A percentile compares a stretch with the other conserved stretches of the same genome.
phyloP scores from a whole-genome alignment of 2,113 vertebrate genomes.

The Grus americana region DNA sequence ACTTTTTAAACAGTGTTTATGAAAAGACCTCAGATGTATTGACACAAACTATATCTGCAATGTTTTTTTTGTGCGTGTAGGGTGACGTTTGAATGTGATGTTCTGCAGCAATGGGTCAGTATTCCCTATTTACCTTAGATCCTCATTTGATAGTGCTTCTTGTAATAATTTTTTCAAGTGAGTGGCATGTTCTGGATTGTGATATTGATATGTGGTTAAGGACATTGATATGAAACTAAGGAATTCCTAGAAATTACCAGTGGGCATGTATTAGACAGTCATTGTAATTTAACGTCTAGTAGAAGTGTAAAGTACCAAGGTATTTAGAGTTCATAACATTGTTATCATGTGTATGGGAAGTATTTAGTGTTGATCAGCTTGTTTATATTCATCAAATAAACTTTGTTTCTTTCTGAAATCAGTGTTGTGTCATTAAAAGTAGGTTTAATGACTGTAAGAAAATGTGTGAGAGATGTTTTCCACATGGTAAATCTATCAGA shows the following conservation, averaged over 20 bases:
- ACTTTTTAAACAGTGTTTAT: slow-evolving; percentile 81
- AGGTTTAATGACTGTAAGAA: slow-evolving; percentile 52
- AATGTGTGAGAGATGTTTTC: slow-evolving; percentile 66
- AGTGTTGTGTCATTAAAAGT: slow-evolving; percentile 53
- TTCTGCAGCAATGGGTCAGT: slow-evolving; percentile 78
- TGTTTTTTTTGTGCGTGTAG: slow-evolving; percentile 75
- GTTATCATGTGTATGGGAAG: slow-evolving; percentile 83
- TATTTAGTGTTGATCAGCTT: slow-evolving; percentile 86
- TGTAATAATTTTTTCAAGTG: slow-evolving; percentile 85
- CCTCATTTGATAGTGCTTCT: slow-evolving; percentile 81
- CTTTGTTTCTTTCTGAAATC: slow-evolving; percentile 85
- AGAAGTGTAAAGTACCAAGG: slow-evolving; percentile 78
- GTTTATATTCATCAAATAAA: slow-evolving; percentile 95
- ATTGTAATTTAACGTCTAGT: slow-evolving; percentile 81
- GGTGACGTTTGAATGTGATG: slow-evolving; percentile 81
- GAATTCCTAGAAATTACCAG: slow-evolving; percentile 80
- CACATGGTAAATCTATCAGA: slow-evolving; percentile 67
- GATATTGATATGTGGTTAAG: slow-evolving; percentile 83
- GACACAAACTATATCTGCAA: slow-evolving; percentile 73
- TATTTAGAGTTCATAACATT: slow-evolving; percentile 81
- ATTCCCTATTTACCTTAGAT: slow-evolving; percentile 72
- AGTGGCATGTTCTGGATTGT: slow-evolving; percentile 88
- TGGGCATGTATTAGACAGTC: slow-evolving; percentile 86
- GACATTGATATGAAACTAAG: slow-evolving; percentile 83
- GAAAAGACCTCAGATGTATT: slow-evolving; percentile 74